Conservation (phyloP, 1,140 invertebrate species). For the Paracyclopina nana region DNA sequence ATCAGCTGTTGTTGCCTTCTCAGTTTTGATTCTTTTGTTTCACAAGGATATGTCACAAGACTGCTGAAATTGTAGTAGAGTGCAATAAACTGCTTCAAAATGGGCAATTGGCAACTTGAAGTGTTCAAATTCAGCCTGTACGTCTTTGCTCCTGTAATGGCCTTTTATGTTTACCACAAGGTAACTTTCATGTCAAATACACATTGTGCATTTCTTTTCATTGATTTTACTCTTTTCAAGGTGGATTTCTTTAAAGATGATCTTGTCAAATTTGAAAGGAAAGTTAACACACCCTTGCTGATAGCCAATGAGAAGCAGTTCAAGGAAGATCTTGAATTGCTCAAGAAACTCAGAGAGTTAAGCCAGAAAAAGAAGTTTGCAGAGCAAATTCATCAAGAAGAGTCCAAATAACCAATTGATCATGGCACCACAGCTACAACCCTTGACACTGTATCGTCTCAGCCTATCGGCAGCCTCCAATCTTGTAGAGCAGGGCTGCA, state of each 20-base stretch:
- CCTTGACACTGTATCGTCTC: neutral
- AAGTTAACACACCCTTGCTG: neutral
- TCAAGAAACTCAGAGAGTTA: too few relatives aligned
- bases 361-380: too few relatives aligned
- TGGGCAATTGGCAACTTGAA: conserved; percentile 4
- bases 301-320: neutral
- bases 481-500: neutral
- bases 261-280: neutral
- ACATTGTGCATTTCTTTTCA: neutral
- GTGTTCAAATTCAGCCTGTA: neutral
- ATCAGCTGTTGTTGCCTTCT: too few relatives aligned
- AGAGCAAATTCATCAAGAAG: too few relatives aligned
- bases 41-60: too few relatives aligned
- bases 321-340: too few relatives aligned
- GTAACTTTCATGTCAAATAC: neutral
- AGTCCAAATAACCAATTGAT: too few relatives aligned
- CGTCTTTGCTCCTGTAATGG: neutral
- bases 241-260: neutral
- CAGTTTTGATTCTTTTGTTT: too few relatives aligned
- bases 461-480: neutral
- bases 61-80: too few relatives aligned
- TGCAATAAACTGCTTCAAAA: too few relatives aligned
- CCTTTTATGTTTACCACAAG: neutral
- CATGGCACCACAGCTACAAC: neutral
- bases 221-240: neutral